Percentiles rank a stretch among this genome's conserved stretches.
These are phyloP conservation scores for Drosophila mettleri DNA, from an alignment of 2,888 invertebrate genomes.

Conservation along the genomic window DNA sequence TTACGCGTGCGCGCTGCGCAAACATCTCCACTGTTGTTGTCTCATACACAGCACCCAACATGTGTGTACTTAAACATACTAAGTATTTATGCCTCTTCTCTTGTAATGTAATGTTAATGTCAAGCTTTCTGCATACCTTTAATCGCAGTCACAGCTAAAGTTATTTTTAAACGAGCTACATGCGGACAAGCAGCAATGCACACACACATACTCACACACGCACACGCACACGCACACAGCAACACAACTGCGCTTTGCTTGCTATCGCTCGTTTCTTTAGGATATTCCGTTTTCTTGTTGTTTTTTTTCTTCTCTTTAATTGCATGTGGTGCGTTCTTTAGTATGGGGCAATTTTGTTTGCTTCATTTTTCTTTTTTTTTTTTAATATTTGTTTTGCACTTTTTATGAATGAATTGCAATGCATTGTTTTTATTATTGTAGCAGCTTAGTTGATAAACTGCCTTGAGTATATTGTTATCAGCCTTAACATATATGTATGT, in stretches of 20 bases:
- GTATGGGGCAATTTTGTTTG: slow-evolving; percentile 39
- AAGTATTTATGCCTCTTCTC: slow-evolving; percentile 1
- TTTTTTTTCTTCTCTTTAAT: neutral
- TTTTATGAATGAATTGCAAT: slow-evolving; percentile 69
- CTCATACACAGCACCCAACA: slow-evolving; percentile 4
- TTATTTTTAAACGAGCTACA: slow-evolving; percentile 55
- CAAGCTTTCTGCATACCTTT: slow-evolving; percentile 16
- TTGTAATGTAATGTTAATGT: slow-evolving; percentile 18
- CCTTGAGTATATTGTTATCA: slow-evolving; percentile 56
- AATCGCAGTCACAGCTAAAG: slow-evolving; percentile 26
- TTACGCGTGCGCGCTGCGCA: slow-evolving; percentile 37
- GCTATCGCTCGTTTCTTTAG: slow-evolving; percentile 27
- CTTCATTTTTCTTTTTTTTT: too few species aligned
- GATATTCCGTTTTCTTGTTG: slow-evolving; percentile 22
- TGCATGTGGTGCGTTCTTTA: slow-evolving; percentile 39
- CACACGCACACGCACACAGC: neutral
- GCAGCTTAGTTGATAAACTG: slow-evolving; percentile 65
- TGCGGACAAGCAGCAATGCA: slow-evolving; percentile 8
- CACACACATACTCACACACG: slow-evolving; percentile 1
- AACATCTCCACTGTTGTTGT: neutral
- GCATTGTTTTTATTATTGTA: slow-evolving; percentile 33
- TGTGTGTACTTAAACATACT: slow-evolving; percentile 1
- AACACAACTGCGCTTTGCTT: neutral
- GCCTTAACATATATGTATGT: slow-evolving; percentile 9
- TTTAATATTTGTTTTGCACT: slow-evolving; percentile 38